Conservation (phyloP, 2,888 invertebrate genomes). For the Cantharis rustica region DNA sequence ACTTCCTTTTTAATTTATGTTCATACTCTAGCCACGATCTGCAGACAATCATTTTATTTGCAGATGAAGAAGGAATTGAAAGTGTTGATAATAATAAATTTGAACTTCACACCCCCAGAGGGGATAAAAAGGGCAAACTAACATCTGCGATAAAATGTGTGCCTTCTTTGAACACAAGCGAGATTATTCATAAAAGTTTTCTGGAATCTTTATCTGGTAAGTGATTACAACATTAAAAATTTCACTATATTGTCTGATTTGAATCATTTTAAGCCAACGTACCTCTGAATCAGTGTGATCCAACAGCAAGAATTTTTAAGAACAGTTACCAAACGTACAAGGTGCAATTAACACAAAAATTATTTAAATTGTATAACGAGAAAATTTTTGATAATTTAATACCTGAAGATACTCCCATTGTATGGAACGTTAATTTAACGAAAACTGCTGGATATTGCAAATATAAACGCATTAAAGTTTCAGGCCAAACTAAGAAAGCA, state of each 20-base stretch:
- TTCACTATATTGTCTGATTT: not conserved
- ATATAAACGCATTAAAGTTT: conserved; percentile 50
- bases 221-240: not conserved
- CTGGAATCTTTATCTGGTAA: conserved; percentile 63
- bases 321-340: conserved; percentile 69
- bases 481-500: conserved; percentile 58
- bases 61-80: not conserved
- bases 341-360: conserved; percentile 66
- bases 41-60: not conserved
- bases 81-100: not conserved
- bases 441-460: conserved; percentile 80
- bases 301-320: conserved; percentile 70
- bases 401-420: conserved; percentile 68
- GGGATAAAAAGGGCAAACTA: not conserved
- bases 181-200: conserved; percentile 47
- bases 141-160: not conserved
- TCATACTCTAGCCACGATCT: too few relatives aligned
- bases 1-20: not conserved
- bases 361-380: conserved; percentile 77
- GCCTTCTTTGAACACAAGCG: not conserved
- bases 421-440: conserved; percentile 82
- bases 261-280: not conserved
- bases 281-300: conserved; percentile 58
- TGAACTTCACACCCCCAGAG: not conserved
- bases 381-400: conserved; percentile 73